phyloP scores from a whole-genome alignment of 2,797 vertebrate genomes.

The Lutra lutra region DNA sequence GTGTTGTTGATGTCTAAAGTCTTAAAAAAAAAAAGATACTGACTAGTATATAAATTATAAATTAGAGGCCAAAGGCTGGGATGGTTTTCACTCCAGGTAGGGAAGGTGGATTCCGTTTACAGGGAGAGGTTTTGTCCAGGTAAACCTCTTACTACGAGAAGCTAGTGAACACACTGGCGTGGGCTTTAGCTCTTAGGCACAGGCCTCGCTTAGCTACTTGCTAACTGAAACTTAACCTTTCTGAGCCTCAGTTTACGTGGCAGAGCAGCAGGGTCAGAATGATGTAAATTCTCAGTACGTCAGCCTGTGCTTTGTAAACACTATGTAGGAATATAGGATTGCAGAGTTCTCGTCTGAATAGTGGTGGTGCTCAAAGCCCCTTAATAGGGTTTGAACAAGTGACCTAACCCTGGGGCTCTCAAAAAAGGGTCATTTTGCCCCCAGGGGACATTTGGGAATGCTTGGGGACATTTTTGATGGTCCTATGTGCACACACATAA shows the following conservation, averaged over 20 bases:
- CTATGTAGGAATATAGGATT: background rate
- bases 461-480: no score
- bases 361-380: background rate
- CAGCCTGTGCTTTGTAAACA: accelerated
- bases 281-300: background rate
- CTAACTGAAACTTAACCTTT: background rate
- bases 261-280: no score
- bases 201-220: background rate
- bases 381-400: background rate
- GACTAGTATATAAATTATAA: background rate
- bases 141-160: background rate
- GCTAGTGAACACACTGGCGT: accelerated
- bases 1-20: background rate
- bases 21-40: no score
- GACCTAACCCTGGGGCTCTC: background rate
- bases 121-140: background rate
- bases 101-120: background rate
- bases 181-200: accelerated
- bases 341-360: accelerated
- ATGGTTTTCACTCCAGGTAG: no score
- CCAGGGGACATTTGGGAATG: background rate
- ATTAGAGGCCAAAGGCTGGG: background rate
- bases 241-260: background rate
- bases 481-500: accelerated
- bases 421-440: background rate